phyloP scores from a whole-genome alignment of 2,888 invertebrate genomes.

The Harpalus rufipes region DNA sequence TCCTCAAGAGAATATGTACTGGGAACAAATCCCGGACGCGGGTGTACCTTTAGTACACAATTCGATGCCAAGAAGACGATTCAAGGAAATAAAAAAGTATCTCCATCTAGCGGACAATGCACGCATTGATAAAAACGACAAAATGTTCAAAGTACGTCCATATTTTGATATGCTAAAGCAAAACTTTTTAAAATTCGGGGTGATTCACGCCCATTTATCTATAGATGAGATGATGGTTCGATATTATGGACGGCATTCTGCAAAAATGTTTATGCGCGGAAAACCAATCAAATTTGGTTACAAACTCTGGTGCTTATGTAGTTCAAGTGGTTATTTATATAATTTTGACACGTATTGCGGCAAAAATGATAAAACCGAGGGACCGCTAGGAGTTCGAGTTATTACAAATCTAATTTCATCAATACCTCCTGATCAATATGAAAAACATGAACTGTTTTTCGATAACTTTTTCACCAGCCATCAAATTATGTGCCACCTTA shows the following conservation, averaged over 20 bases:
- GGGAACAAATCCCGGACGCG: conserved; percentile 42
- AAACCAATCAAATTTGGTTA: conserved; percentile 67
- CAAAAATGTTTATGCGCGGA: conserved; percentile 46
- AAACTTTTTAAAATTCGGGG: conserved; percentile 34
- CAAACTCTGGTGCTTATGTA: conserved; percentile 64
- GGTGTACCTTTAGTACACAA: conserved; percentile 58
- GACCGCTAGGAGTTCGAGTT: conserved; percentile 15
- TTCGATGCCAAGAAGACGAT: conserved; percentile 53
- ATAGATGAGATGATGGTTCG: conserved; percentile 69
- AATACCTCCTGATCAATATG: conserved; percentile 62
- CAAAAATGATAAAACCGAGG: neutral
- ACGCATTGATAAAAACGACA: conserved; percentile 29
- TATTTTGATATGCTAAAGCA: conserved; percentile 52
- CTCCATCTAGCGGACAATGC: conserved; percentile 13
- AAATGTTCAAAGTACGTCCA: conserved; percentile 37
- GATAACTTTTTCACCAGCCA: conserved; percentile 66
- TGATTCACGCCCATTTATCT: conserved; percentile 55
- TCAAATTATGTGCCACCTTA: conserved; percentile 46
- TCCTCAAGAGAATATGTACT: conserved; percentile 52
- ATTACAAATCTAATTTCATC: neutral
- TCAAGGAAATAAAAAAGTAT: conserved; percentile 55
- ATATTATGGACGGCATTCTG: conserved; percentile 67
- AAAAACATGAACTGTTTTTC: conserved; percentile 67
- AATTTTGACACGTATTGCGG: conserved; percentile 15
- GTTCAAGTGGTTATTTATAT: conserved; percentile 29